Base-by-base conservation (phyloP, 2,888 invertebrate genomes). In the Agrochola lychnidis region DNA sequence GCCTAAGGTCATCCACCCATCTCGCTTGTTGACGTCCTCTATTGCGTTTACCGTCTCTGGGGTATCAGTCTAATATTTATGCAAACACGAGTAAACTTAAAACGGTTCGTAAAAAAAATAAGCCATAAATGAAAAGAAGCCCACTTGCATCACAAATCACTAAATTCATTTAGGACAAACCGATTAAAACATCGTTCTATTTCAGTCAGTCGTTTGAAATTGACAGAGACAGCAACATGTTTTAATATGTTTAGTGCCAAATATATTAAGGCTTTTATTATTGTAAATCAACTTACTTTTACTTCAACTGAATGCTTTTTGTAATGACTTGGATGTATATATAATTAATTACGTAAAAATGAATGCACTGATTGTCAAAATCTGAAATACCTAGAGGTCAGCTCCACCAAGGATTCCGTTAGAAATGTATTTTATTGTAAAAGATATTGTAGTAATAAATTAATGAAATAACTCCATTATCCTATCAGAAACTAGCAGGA, bases 401-500 rank as follows among this genome's bases (percentile, higher is more conserved):
- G 22, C 14, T 51, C 22, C 22, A 51, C 5, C 5, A n/a, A n/a
- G 19, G 4, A n/a, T 25, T 6, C 10, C 22, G 9, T 30, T 61
- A 7, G 14, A 42, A 30, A 62, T 10, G 4, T n/a, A n/a, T n/a
- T 30, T 25, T n/a, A 14, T 25, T 4, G 14, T 16, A 9, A 63
- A 42, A 51, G 19, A 69, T 57, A 7, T 1, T 25, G 19, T 7
- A 25, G 57, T 22, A 4, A 25, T 22, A 40, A 36, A 48, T n/a
- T 80, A 42, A n/a, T 40, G 12, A 70, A 64, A n/a, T 16, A 40
- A 12, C 51, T 36, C 63, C n/a, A 81, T 84, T 75, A 74, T 70
- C 57, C 59, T 48, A 82, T 77, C 36, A 72, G 30, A 70, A 71
- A 62, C 42, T 19, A 10, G 45, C 76, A 85, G 82, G 80, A 82